Evolutionary conservation across 2,797 vertebrate genomes (phyloP), one percentile per base, ranked within the genome.

Genomic region (Catostomus latipinnis): DNA sequence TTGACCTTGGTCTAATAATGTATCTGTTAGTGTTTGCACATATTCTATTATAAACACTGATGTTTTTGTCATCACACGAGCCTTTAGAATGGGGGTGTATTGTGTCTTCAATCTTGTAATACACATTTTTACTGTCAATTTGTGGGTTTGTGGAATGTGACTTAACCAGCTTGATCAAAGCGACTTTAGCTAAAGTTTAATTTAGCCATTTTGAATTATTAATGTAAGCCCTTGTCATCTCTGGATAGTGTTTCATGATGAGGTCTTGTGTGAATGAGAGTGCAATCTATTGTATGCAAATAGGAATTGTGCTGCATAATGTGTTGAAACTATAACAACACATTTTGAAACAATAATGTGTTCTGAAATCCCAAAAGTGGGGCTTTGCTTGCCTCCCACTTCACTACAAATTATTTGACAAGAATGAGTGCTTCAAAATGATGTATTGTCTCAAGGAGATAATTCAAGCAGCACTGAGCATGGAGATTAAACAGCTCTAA

Each of bases 291-390:
- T 72, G 5, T 11, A 54, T 56, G 16, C 9, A 54, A 16, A 74
- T 53, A 14, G 4, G n/a, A 0, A 49, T n/a, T 22, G 48, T 62
- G 53, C 50, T 11, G 34, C 49, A 63, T 14, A 46, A 1, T 16
- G 22, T 74, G 34, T 45, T 34, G 34, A 34, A 34, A 74, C 4
- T n/a, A 54, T 3, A 60, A 74, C 6, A 60, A 4, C 6, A 49
- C 9, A 73, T 34, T 34, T 34, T 34, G 34, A 34, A 73, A 73
- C 16, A 61, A 50, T 73, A 46, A 73, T 46, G 7, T 58, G 56
- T 9, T 49, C 48, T 49, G 9, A 49, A 49, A 49, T 49, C 48
- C 48, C 48, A 49, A 49, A 49, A 49, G 48, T 49, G 48, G 48
- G 48, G 48, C 9, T 49, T 49, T 49, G 48, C 6, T 49, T 7